Evolutionary conservation across 2,888 invertebrate genomes (phyloP), one percentile per base, ranked within the genome.

Genomic region (Lepetodrilus schrolli): DNA sequence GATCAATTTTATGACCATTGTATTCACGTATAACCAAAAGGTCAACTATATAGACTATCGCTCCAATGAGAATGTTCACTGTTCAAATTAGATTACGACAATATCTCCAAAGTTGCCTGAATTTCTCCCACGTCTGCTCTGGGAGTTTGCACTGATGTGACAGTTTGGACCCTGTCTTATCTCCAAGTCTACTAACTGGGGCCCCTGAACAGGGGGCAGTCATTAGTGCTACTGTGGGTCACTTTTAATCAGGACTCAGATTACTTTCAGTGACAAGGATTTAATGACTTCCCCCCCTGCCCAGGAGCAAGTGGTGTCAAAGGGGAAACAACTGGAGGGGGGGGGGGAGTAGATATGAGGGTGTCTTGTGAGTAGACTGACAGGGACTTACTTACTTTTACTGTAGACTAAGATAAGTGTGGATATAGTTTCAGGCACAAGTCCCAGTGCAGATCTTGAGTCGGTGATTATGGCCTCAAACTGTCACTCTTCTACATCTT

Each of bases 221-320:
- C 58, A 58, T 58, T 58, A 30, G 58, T 58, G 58, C 58, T 30
- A 8, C 10, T 26, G 26, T 30, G 58, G 30, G 20, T 30, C 30
- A 58, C 34, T 17, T 30, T 58, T 34, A 43, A 30, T 34, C 58
- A 58, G 23, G 58, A n/a, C 23, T 43, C 13, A 23, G 58, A 30
- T 58, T 58, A 58, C 58, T 34, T 58, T 7, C 58, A 58, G 58
- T 58, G 58, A 58, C 58, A 58, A 34, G 58, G 58, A 17, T 30
- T 58, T 13, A 17, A 58, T 58, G 30, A 58, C 68, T 7, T 21
- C 21, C 38, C 8, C 8, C 68, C 43, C 10, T 17, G 17, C n/a
- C 13, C 17, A 17, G 43, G 43, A 17, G n/a, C 43, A 43, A 17
- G 3, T 43, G 43, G 43, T n/a, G n/a, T n/a, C n/a, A n/a, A 17